Evolutionary conservation across 1,140 invertebrate genomes (phyloP), one percentile per base, ranked within the genome.

Genomic region (Scylla paramamosain): DNA sequence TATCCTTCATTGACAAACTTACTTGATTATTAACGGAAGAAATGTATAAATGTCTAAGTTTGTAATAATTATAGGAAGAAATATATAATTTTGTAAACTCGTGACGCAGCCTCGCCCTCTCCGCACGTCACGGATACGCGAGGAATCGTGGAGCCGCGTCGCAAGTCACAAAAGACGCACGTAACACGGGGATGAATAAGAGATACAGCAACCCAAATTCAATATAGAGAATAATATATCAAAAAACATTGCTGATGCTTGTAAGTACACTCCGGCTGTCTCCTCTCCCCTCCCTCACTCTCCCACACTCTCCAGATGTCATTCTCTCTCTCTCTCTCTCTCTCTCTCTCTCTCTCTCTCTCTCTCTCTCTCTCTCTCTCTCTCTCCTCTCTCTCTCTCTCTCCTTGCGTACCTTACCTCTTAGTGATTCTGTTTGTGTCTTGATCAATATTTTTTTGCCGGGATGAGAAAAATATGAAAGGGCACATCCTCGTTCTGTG

Each of bases 341-440:
- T 89, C 86, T 77, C 92, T 89, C 59, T 89, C 92, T 67, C n/a
- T 77, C 52, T 83, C 20, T 67, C n/a, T 83, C 88, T 32, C 25
- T 0, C 32, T 45, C 84, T 59, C 4, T 20, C 84, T 39, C 86
- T 77, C 87, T 82, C 84, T 45, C 39, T 89, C 29, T 32, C 39
- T n/a, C 28, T 16, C 67, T 10, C 92, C 3, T 29, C 20, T 45
- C 45, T 59, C 48, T 29, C 39, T 14, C 29, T 45, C 90, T 52
- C 14, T 48, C 14, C 90, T 12, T 52, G 12, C 90, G 20, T 52
- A 31, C 39, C 84, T 32, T 39, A 31, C 25, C 39, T 28, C 14
- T 87, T 20, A 39, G 84, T 32, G 8, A 46, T 87, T 52, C 28
- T 91, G 14, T 91, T 46, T 91, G 32, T 91, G 28, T 91, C 45